These are phyloP conservation scores for Plagiodera versicolora DNA, from an alignment of 2,888 invertebrate genomes.

Conservation along the genomic window DNA sequence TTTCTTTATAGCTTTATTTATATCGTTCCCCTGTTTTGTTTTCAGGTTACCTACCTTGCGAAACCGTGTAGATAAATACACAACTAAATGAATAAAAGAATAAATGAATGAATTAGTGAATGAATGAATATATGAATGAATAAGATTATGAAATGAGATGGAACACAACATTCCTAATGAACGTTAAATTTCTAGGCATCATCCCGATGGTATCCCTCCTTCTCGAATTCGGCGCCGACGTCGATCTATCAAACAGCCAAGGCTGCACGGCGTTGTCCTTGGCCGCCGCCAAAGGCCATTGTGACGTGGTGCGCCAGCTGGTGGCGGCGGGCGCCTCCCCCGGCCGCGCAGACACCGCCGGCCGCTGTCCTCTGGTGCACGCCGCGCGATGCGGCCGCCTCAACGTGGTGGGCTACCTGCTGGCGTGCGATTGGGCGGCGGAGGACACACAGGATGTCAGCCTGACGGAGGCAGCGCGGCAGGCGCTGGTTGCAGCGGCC, in stretches of 20 bases:
- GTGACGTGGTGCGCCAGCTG: constrained; percentile 77
- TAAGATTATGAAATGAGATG: no score
- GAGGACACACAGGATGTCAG: constrained; percentile 60
- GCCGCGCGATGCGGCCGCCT: constrained; percentile 87
- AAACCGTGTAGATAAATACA: no score
- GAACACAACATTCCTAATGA: no score
- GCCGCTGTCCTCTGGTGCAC: constrained; percentile 85
- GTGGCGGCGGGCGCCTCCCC: constrained; percentile 74
- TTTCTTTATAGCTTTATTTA: no score
- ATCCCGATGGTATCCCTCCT: constrained; percentile 86
- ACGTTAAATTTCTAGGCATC: constrained; percentile 64
- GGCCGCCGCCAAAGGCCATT: constrained; percentile 86
- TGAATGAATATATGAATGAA: no score
- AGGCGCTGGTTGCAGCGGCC: constrained; percentile 85
- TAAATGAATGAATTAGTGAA: no score
- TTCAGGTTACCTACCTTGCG: no score
- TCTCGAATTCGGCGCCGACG: constrained; percentile 90
- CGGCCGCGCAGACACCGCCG: constrained; percentile 79
- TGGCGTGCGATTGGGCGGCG: constrained; percentile 82
- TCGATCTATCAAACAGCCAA: constrained; percentile 77
- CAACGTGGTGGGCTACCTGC: constrained; percentile 82
- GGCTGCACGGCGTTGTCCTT: constrained; percentile 86
- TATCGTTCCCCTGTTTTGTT: no score
- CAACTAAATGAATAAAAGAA: no score
- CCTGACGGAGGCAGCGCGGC: constrained; percentile 79